These are phyloP conservation scores for Drosophila paranaensis DNA, from an alignment of 2,888 invertebrate genomes.

Conservation along the genomic window DNA sequence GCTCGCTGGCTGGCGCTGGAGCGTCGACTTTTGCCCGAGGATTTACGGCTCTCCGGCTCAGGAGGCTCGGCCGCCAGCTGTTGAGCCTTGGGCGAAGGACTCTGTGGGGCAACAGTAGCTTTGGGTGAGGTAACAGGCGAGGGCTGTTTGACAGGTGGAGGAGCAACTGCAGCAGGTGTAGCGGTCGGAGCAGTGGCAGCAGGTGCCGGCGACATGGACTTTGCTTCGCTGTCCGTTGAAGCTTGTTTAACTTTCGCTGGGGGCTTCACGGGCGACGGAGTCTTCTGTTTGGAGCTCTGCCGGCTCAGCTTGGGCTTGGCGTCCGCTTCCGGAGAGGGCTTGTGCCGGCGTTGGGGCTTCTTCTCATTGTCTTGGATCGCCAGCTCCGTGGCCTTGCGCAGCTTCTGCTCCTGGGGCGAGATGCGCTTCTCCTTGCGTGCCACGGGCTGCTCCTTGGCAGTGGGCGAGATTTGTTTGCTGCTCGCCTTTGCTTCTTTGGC, in stretches of 20 bases:
- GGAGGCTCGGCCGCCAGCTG: constrained; percentile 2
- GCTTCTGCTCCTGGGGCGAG: constrained; percentile 59
- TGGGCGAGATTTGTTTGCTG: constrained; percentile 56
- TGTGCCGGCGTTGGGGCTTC: constrained; percentile 33
- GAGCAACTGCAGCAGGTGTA: background rate
- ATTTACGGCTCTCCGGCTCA: constrained; percentile 61
- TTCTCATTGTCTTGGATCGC: constrained; percentile 25
- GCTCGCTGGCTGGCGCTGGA: constrained; percentile 65
- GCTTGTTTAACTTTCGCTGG: constrained; percentile 40
- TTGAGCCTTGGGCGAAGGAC: constrained; percentile 1
- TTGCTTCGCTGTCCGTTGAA: constrained; percentile 56
- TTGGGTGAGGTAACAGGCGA: constrained; percentile 27
- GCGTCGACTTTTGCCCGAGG: constrained; percentile 58
- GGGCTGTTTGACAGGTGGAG: constrained; percentile 5
- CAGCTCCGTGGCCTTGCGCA: constrained; percentile 42
- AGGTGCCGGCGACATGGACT: constrained; percentile 54
- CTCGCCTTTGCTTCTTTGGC: constrained; percentile 32
- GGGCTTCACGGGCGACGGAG: constrained; percentile 58
- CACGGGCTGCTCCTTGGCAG: constrained; percentile 44
- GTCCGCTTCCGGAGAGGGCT: constrained; percentile 34
- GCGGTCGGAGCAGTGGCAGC: background rate
- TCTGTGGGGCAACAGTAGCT: constrained; percentile 10
- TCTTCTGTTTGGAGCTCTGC: constrained; percentile 70
- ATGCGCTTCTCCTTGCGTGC: constrained; percentile 59
- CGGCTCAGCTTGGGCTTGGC: constrained; percentile 39